These are phyloP conservation scores for Nixonia krombeini DNA, from an alignment of 1,140 invertebrate species.

Conservation along the genomic window DNA sequence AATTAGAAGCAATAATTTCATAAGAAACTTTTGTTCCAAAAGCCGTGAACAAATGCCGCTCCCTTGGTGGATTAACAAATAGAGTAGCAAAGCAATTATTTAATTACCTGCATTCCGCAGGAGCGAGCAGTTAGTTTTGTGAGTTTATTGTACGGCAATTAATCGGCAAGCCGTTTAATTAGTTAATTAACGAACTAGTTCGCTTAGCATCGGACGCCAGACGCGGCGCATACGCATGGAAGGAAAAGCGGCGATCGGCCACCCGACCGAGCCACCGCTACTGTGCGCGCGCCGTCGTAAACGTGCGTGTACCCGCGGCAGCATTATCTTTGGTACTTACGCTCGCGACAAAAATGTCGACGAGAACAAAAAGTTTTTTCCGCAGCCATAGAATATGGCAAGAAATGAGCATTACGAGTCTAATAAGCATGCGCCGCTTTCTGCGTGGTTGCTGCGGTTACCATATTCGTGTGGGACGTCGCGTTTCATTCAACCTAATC, in stretches of 20 bases:
- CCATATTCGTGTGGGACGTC: conserved; percentile 16
- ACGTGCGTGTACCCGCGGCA: conserved; percentile 8
- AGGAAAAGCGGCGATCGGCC: background rate
- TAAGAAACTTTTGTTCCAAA: no score
- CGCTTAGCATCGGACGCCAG: background rate
- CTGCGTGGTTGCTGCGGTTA: conserved; percentile 22
- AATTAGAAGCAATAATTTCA: no score
- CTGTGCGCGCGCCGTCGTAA: conserved; percentile 6
- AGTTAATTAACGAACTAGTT: conserved; percentile 8
- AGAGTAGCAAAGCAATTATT: background rate
- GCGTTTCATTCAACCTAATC: conserved; percentile 27
- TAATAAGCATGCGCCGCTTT: conserved; percentile 33
- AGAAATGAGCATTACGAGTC: conserved; percentile 28
- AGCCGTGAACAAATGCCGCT: no score
- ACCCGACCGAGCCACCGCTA: background rate
- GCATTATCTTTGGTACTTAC: conserved; percentile 13
- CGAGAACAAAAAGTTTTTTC: conserved; percentile 18
- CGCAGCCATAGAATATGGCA: conserved; percentile 6
- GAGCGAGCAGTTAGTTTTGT: background rate
- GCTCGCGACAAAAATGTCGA: conserved; percentile 23
- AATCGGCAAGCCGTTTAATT: conserved; percentile 4
- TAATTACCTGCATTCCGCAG: background rate
- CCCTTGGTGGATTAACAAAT: no score
- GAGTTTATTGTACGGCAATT: conserved; percentile 6
- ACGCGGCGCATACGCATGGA: background rate